Percentiles rank a stretch among this genome's conserved stretches.
phyloP scores from a whole-genome alignment of 1,140 invertebrate genomes.

The Cherax quadricarinatus region DNA sequence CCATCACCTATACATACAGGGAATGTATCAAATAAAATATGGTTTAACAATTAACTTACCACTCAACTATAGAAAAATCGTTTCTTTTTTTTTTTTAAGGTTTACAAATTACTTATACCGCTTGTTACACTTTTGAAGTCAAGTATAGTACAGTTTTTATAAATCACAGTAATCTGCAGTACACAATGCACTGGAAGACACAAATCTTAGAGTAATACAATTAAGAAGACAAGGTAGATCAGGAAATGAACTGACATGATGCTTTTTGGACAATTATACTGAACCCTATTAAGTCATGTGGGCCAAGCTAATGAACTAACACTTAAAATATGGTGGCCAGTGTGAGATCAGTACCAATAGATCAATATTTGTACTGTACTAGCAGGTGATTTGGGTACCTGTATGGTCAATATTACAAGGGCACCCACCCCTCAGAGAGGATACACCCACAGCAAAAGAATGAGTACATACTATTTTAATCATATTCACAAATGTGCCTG shows the following conservation, averaged over 20 bases:
- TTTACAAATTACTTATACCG: background rate
- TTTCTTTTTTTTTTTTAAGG: background rate
- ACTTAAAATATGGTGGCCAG: background rate
- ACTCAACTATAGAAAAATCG: background rate
- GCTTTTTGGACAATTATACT: background rate
- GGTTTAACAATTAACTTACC: background rate
- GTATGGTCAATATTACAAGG: background rate
- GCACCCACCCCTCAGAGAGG: background rate
- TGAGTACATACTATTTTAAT: too few relatives aligned
- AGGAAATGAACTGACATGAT: background rate
- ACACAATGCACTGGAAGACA: background rate
- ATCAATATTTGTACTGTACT: background rate
- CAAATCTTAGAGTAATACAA: background rate
- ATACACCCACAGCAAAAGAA: too few relatives aligned
- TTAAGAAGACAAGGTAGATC: background rate
- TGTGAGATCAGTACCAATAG: background rate
- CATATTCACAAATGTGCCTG: too few relatives aligned
- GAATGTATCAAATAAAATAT: background rate
- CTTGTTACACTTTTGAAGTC: background rate
- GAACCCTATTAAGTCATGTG: background rate
- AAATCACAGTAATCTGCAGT: background rate
- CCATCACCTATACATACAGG: background rate
- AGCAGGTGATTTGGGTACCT: background rate
- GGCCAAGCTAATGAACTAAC: background rate
- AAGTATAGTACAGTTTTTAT: background rate